Conservation (phyloP, 2,888 invertebrate species). For the Protodeltote pygarga region DNA sequence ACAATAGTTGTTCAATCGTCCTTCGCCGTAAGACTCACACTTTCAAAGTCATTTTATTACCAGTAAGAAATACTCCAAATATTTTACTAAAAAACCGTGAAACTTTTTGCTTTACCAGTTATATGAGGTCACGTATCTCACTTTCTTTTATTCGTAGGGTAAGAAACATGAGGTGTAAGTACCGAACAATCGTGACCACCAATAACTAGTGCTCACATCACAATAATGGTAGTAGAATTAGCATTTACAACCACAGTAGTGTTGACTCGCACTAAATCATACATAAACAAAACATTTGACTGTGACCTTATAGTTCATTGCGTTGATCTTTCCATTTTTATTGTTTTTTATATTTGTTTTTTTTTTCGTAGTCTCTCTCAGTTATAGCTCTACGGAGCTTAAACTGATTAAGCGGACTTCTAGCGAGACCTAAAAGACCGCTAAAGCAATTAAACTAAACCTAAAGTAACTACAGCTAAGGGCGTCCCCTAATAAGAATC, state of each 20-base stretch:
- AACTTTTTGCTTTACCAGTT: conserved; percentile 12
- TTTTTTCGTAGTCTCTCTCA: too few relatives aligned
- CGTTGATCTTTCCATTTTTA: too few relatives aligned
- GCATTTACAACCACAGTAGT: conserved; percentile 36
- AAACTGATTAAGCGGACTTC: too few relatives aligned
- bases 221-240: conserved; percentile 27
- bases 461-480: too few relatives aligned
- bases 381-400: too few relatives aligned
- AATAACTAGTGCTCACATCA: conserved; percentile 29
- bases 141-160: conserved; percentile 36
- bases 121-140: conserved; percentile 38
- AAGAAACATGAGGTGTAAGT: conserved; percentile 22
- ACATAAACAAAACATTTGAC: neutral
- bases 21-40: conserved; percentile 27
- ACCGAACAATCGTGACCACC: conserved; percentile 37
- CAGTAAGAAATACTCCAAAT: conserved; percentile 1
- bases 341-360: too few relatives aligned
- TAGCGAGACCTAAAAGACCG: too few relatives aligned
- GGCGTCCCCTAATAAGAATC: too few relatives aligned
- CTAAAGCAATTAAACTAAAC: too few relatives aligned
- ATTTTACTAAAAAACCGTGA: conserved; percentile 15
- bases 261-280: conserved; percentile 11
- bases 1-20: too few relatives aligned
- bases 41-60: neutral
- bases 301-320: too few relatives aligned